These are phyloP conservation scores for Burhinus bistriatus DNA, from an alignment of 2,113 vertebrate species.

Conservation along the genomic window DNA sequence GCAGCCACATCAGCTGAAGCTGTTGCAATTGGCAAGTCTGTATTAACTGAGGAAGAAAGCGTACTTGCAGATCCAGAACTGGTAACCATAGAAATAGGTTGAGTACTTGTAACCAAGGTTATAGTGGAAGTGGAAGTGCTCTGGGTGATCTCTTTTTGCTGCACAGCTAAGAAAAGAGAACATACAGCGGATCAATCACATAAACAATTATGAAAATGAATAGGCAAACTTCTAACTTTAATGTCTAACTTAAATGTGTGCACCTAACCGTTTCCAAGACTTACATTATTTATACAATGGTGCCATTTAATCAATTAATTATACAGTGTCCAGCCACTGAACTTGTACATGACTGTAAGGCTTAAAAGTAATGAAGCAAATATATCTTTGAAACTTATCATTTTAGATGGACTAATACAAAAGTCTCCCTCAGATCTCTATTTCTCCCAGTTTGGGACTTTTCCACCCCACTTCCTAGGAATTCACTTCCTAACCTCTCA, in stretches of 20 bases:
- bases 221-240: not conserved
- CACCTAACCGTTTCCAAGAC: not conserved
- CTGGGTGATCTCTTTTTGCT: conserved; percentile 90
- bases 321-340: not conserved
- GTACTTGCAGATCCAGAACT: conserved; percentile 79
- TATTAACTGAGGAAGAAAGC: conserved; percentile 77
- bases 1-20: conserved; percentile 94
- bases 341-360: not conserved
- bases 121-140: conserved; percentile 87
- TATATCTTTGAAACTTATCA: not conserved
- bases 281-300: not conserved
- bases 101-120: conserved; percentile 89
- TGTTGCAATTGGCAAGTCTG: conserved; percentile 90
- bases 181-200: not conserved
- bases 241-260: not conserved
- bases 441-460: not conserved
- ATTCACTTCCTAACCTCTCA: not conserved
- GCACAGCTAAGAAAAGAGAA: conserved; percentile 77
- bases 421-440: not conserved
- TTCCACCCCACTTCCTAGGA: not conserved
- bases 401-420: not conserved
- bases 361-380: not conserved
- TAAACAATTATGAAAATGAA: not conserved
- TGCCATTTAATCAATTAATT: not conserved
- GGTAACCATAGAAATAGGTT: conserved; percentile 82